phyloP scores from a whole-genome alignment of 2,113 vertebrate genomes.

The Hippolais icterina region DNA sequence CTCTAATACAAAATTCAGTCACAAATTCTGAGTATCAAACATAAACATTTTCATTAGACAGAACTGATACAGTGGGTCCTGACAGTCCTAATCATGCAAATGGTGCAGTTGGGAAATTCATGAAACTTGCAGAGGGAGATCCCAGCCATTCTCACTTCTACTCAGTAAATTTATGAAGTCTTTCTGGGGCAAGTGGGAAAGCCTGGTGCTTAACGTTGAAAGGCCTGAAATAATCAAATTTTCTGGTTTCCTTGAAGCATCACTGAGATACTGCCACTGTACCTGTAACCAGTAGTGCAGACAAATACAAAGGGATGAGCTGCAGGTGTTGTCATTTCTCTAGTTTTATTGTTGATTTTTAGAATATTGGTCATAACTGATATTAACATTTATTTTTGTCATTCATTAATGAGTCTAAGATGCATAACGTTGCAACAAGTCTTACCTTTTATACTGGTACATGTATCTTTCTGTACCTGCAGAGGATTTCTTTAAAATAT shows the following conservation, averaged over 20 bases:
- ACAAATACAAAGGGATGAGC: background rate
- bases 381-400: background rate
- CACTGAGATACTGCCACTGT: background rate
- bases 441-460: background rate
- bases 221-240: background rate
- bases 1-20: background rate
- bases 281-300: background rate
- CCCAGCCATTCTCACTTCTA: background rate
- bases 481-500: background rate
- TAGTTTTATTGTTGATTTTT: background rate
- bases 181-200: background rate
- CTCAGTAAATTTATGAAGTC: background rate
- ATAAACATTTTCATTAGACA: background rate
- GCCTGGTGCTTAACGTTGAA: background rate
- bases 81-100: background rate
- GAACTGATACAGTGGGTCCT: background rate
- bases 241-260: background rate
- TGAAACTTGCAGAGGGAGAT: background rate
- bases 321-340: background rate
- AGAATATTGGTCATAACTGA: background rate
- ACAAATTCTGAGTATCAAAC: background rate
- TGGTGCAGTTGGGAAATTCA: background rate
- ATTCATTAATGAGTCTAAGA: background rate
- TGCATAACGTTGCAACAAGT: background rate
- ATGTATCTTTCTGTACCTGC: background rate